phyloP scores from a whole-genome alignment of 2,113 vertebrate genomes.

The Oreocharis arfaki region DNA sequence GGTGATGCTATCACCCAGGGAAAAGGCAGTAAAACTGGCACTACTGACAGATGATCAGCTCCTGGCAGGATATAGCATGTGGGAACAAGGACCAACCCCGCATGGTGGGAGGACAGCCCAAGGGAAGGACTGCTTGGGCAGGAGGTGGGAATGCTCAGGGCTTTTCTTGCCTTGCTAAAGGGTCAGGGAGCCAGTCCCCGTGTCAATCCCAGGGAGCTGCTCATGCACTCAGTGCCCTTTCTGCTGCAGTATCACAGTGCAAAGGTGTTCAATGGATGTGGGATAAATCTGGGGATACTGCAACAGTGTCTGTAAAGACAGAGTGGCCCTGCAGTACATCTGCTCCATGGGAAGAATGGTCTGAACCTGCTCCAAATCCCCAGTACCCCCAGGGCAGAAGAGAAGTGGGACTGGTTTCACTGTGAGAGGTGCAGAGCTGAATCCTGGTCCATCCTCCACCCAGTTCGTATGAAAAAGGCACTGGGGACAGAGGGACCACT shows the following conservation, averaged over 20 bases:
- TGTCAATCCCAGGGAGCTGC: neutral
- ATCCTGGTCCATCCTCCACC: neutral
- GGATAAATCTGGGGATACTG: neutral
- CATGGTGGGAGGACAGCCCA: fast-evolving
- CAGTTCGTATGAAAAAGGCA: neutral
- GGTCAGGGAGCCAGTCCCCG: neutral
- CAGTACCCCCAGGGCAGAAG: neutral
- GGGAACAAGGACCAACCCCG: fast-evolving
- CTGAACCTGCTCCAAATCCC: neutral
- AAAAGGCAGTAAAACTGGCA: neutral
- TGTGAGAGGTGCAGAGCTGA: fast-evolving
- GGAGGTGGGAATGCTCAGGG: neutral
- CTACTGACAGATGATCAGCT: neutral
- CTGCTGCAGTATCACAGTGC: fast-evolving
- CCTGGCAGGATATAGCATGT: fast-evolving
- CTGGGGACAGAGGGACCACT: neutral
- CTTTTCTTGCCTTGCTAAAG: neutral
- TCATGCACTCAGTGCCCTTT: neutral
- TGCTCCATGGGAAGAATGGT: neutral
- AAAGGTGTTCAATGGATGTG: neutral
- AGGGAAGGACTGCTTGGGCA: no score
- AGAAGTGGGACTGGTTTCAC: neutral
- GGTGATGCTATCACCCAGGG: neutral
- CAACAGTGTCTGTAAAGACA: neutral
- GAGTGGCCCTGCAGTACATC: neutral